These are phyloP conservation scores for Melanchra persicariae DNA, from an alignment of 2,888 invertebrate genomes.

Conservation along the genomic window DNA sequence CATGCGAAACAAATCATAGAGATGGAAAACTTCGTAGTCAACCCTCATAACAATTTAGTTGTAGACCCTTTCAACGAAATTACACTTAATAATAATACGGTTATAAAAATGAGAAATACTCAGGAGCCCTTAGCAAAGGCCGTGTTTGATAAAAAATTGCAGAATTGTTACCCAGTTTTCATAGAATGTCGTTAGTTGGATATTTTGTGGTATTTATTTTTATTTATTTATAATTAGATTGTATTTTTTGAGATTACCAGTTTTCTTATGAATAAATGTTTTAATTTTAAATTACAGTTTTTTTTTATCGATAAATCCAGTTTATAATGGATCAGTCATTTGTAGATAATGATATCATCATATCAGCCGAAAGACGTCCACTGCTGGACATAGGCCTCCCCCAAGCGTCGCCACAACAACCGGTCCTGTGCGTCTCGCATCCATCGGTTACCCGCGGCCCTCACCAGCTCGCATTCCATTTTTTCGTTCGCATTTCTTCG, in stretches of 20 bases:
- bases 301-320: too few species aligned
- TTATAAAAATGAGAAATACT: slow-evolving; percentile 82
- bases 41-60: slow-evolving; percentile 77
- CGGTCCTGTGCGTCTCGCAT: too few species aligned
- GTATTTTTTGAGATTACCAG: neutral
- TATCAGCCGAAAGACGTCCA: too few species aligned
- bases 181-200: slow-evolving; percentile 84
- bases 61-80: slow-evolving; percentile 83
- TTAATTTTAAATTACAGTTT: neutral
- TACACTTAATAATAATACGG: slow-evolving; percentile 82
- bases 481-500: too few species aligned
- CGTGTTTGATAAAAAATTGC: slow-evolving; percentile 72
- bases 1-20: slow-evolving; percentile 85
- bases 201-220: slow-evolving; percentile 47
- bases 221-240: slow-evolving; percentile 54
- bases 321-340: too few species aligned
- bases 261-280: slow-evolving; percentile 46
- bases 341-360: too few species aligned
- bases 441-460: too few species aligned
- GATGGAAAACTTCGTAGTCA: slow-evolving; percentile 66
- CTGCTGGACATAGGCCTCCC: too few species aligned
- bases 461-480: too few species aligned
- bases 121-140: slow-evolving; percentile 81
- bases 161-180: slow-evolving; percentile 85
- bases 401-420: too few species aligned